Conservation (phyloP, 2,113 vertebrate species). For the mouse (Mus musculus) region GRCm39 chr4:51135001-51135500, state of each 20-base stretch:
- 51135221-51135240: no score
- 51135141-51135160: not conserved
- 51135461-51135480: not conserved
- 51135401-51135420: not conserved
- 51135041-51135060: not conserved
- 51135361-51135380: not conserved
- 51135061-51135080: not conserved
- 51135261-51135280: not conserved
- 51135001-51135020: not conserved
- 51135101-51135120: not conserved
- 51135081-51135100: not conserved
- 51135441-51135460: not conserved
- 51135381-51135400: no score
- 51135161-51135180: not conserved
- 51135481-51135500: not conserved
- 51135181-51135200: not conserved
- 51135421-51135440: not conserved
- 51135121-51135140: not conserved
- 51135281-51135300: not conserved
- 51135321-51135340: not conserved
- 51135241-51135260: not conserved
- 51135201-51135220: not conserved
- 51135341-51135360: not conserved
- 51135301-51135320: not conserved
- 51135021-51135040: not conserved